Evolutionary conservation across 2,797 vertebrate genomes (phyloP), one percentile per base, ranked within the genome.

Genomic region (Pteropus rufus): DNA sequence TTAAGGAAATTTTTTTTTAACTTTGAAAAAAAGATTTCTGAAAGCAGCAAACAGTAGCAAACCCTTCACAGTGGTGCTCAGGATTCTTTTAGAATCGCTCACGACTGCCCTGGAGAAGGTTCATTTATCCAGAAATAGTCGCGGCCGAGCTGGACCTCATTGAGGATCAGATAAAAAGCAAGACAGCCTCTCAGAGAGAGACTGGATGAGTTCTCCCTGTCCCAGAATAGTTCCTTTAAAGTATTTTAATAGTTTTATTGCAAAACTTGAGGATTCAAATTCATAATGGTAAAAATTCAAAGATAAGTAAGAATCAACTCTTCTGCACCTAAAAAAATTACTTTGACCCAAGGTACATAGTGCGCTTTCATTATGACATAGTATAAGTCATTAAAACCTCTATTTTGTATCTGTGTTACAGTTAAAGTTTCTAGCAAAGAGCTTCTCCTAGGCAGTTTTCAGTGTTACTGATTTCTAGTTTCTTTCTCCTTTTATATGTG

Each of bases 21-120:
- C 67, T 89, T 92, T 70, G 39, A 82, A 87, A 93, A 93, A 90
- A 76, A 95, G 54, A 65, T 94, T 85, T 84, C 70, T 41, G 44
- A 81, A 92, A 95, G 86, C n/a, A 60, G 52, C 24, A 26, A 26
- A 46, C 31, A 64, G 60, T 56, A 73, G 64, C 64, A 19, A 19
- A 29, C 31, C 21, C 67, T 77, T 91, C 88, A 54, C n/a, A 52
- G 41, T 14, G 89, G 46, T 70, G 9, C 54, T 64, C 75, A 6
- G 49, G 44, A 11, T 54, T 41, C 84, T 67, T 90, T 60, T 64
- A 44, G 34, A 76, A 39, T 34, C 0, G 0, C 10, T 73, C 73
- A 36, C 15, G 46, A 34, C 91, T 16, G 12, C 36, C 2, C 29
- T 36, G 24, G 39, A 75, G 70, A 79, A 75, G 36, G 21, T 16